phyloP scores from a whole-genome alignment of 2,888 invertebrate genomes.

The Drosophila rubida region DNA sequence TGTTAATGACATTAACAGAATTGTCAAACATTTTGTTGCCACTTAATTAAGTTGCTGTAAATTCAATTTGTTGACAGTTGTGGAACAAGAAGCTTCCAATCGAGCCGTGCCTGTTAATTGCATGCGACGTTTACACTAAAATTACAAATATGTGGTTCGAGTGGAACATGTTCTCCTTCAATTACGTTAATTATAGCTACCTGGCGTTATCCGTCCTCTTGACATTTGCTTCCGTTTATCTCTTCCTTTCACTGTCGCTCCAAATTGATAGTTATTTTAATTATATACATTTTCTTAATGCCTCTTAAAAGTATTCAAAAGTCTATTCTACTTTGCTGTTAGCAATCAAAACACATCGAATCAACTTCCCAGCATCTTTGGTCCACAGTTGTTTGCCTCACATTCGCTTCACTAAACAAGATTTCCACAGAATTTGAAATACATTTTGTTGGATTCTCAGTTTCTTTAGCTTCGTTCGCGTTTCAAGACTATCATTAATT shows the following conservation, averaged over 20 bases:
- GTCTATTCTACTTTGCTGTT: not conserved
- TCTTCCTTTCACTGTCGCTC: not conserved
- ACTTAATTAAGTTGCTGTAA: slow-evolving; percentile 56
- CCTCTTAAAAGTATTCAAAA: not conserved
- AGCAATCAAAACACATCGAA: not conserved
- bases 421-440: too few species aligned
- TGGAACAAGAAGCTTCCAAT: slow-evolving; percentile 31
- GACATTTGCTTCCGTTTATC: not conserved
- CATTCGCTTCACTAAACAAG: too few species aligned
- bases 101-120: slow-evolving; percentile 6
- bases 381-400: too few species aligned
- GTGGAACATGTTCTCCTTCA: not conserved
- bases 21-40: slow-evolving; percentile 56
- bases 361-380: too few species aligned
- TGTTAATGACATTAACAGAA: slow-evolving; percentile 66
- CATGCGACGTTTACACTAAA: slow-evolving; percentile 1
- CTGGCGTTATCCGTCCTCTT: not conserved
- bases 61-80: slow-evolving; percentile 34
- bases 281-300: not conserved
- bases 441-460: too few species aligned
- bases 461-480: too few species aligned
- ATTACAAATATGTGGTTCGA: not conserved
- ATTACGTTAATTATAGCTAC: not conserved
- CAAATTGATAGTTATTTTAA: not conserved
- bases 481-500: too few species aligned